Conservation (phyloP, 2,888 invertebrate species). For the Himalopsyche kuldschensis region DNA sequence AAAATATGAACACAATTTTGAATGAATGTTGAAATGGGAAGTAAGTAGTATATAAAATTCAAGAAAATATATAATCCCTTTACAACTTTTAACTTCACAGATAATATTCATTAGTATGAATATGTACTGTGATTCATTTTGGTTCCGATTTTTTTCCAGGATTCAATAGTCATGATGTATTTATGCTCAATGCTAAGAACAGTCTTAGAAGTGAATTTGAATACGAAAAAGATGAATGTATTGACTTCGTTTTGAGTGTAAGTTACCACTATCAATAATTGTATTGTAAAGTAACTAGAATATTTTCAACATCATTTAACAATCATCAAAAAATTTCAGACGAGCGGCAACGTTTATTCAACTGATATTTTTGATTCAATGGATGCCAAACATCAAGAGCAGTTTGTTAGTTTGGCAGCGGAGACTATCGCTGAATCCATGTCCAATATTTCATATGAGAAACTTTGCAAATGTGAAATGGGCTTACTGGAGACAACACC, state of each 20-base stretch:
- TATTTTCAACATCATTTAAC: too few species aligned
- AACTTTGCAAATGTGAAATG: not conserved
- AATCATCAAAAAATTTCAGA: not conserved
- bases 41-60: too few species aligned
- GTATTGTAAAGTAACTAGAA: not conserved
- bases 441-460: not conserved
- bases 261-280: not conserved
- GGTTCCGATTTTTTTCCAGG: not conserved
- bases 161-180: not conserved
- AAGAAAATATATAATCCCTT: too few species aligned
- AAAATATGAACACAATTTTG: too few species aligned
- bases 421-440: not conserved
- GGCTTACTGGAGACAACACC: not conserved
- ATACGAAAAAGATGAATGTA: not conserved
- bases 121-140: too few species aligned
- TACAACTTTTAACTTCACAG: too few species aligned
- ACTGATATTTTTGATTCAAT: not conserved
- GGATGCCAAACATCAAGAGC: not conserved
- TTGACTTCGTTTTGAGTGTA: not conserved
- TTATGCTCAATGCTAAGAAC: not conserved
- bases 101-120: too few species aligned
- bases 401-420: not conserved
- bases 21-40: too few species aligned
- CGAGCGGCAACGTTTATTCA: not conserved
- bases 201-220: not conserved